phyloP scores from a whole-genome alignment of 1,140 invertebrate species.

The Philopotamus ludificatus region DNA sequence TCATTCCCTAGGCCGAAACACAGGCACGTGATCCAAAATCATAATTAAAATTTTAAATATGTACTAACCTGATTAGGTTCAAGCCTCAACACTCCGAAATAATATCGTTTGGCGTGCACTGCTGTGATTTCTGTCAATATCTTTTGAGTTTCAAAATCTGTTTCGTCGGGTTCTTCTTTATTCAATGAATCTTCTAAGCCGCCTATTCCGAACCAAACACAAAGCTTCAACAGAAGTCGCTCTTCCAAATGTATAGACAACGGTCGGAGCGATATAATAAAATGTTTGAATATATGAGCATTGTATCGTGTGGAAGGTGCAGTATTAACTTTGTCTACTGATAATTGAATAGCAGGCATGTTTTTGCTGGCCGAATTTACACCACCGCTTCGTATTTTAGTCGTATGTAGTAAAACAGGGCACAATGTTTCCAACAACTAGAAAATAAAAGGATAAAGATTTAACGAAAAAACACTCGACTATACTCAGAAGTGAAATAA shows the following conservation, averaged over 20 bases:
- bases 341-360: slow-evolving; percentile 65
- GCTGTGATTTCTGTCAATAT: slow-evolving; percentile 78
- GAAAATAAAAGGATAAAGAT: slow-evolving; percentile 15
- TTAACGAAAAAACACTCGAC: slow-evolving; percentile 22
- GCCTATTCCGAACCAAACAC: slow-evolving; percentile 65
- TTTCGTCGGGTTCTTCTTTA: slow-evolving; percentile 65
- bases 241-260: slow-evolving; percentile 86
- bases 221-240: slow-evolving; percentile 80
- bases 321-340: slow-evolving; percentile 67
- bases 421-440: slow-evolving; percentile 81
- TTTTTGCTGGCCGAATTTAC: slow-evolving; percentile 43
- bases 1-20: not conserved
- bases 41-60: slow-evolving; percentile 16
- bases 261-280: slow-evolving; percentile 80
- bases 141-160: slow-evolving; percentile 72
- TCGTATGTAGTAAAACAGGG: slow-evolving; percentile 68
- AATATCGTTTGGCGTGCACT: slow-evolving; percentile 80
- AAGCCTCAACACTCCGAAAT: slow-evolving; percentile 85
- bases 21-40: no score
- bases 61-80: slow-evolving; percentile 65
- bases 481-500: not conserved
- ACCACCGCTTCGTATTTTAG: slow-evolving; percentile 42
- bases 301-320: slow-evolving; percentile 47
- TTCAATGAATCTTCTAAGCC: slow-evolving; percentile 54
- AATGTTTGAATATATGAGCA: slow-evolving; percentile 64